Conservation (phyloP, 2,113 vertebrate genomes). For the Hemicordylus capensis region DNA sequence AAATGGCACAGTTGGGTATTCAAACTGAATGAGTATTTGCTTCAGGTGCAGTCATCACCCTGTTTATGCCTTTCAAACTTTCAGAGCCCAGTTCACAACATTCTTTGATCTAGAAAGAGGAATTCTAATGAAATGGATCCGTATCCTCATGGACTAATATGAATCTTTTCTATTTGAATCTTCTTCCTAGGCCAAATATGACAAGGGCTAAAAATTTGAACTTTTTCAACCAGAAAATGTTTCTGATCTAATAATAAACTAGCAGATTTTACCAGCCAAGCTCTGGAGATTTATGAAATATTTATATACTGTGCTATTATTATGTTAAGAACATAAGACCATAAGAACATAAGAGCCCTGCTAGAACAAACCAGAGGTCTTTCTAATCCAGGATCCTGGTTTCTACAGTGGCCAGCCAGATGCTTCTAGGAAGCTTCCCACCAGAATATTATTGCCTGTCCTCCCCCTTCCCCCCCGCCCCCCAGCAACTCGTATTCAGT, state of each 20-base stretch:
- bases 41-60: neutral
- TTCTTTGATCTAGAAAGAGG: neutral
- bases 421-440: neutral
- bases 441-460: neutral
- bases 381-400: neutral
- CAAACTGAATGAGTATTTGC: neutral
- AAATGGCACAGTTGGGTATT: neutral
- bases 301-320: conserved; percentile 6
- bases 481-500: neutral
- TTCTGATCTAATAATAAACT: neutral
- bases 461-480: neutral
- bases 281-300: neutral
- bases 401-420: neutral
- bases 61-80: neutral
- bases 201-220: neutral
- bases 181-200: neutral
- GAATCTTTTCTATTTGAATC: neutral
- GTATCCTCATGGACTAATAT: neutral
- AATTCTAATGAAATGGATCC: neutral
- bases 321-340: neutral
- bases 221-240: neutral
- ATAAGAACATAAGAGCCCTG: neutral
- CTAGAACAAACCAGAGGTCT: neutral
- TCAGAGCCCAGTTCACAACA: neutral
- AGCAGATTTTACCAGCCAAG: neutral